Conservation (phyloP, 2,113 vertebrate species). For the Delphinapterus leucas region DNA sequence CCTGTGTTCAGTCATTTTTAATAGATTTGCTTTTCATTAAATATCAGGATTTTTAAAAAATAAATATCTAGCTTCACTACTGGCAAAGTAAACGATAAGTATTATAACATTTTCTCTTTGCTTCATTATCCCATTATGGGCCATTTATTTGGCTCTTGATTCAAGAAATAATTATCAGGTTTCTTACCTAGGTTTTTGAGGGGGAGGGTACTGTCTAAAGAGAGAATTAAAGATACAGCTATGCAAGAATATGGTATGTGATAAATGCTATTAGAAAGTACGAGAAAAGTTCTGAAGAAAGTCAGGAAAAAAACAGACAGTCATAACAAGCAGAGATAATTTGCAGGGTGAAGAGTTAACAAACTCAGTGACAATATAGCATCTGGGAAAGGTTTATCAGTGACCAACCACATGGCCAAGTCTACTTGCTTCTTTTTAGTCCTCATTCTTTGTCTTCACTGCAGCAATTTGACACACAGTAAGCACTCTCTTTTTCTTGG, state of each 20-base stretch:
- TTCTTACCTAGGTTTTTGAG: not conserved
- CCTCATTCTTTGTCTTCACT: not conserved
- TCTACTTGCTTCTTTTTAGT: not conserved
- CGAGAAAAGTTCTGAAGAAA: conserved; percentile 11
- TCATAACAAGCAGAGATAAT: not conserved
- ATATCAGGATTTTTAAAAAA: not conserved
- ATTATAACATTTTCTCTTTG: not conserved
- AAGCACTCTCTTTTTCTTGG: not conserved
- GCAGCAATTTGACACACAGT: not conserved
- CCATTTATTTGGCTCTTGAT: not conserved
- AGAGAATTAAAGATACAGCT: not conserved
- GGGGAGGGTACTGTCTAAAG: not conserved
- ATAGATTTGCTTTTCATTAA: conserved; percentile 30
- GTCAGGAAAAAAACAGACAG: not conserved
- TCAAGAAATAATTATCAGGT: conserved; percentile 4
- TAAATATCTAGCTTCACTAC: not conserved
- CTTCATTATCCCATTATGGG: not conserved
- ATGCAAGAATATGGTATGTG: not conserved
- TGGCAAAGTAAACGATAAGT: conserved; percentile 5
- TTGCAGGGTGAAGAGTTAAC: not conserved
- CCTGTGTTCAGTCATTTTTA: not conserved
- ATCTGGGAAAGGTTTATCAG: not conserved
- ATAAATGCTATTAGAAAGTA: not conserved
- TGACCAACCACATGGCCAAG: not conserved
- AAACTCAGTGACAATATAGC: not conserved